Percentiles rank a stretch among this genome's conserved stretches.
Conservation (phyloP, 1,140 invertebrate genomes). For the Trichonephila clavata region DNA sequence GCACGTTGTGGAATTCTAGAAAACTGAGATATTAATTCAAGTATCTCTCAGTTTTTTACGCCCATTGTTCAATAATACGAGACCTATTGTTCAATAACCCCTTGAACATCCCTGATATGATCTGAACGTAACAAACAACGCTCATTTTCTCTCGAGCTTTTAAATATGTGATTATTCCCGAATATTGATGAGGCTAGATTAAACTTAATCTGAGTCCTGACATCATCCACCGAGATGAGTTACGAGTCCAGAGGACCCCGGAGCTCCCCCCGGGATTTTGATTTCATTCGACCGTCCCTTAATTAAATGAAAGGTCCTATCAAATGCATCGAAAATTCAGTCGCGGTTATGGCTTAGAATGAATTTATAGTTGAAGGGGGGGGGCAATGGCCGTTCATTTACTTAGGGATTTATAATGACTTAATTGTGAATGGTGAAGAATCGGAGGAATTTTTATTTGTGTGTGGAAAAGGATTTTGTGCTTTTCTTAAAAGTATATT, state of each 20-base stretch:
- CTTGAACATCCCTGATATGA: neutral
- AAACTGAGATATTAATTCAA: no score
- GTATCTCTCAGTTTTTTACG: no score
- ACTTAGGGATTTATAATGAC: neutral
- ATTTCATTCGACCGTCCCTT: neutral
- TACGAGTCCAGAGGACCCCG: neutral
- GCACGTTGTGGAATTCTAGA: no score
- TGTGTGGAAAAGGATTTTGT: no score
- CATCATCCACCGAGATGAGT: neutral
- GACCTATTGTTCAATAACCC: no score
- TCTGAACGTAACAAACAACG: neutral
- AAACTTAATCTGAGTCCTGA: neutral
- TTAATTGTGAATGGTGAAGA: neutral
- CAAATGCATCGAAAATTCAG: neutral
- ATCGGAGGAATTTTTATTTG: no score
- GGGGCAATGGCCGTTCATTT: neutral
- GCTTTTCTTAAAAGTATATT: no score
- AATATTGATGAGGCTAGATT: neutral
- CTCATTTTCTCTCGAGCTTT: neutral
- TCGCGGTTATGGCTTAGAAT: neutral
- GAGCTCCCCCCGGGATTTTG: neutral
- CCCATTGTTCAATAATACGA: no score
- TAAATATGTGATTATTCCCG: neutral
- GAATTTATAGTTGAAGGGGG: neutral
- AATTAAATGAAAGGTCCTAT: neutral